phyloP scores from a whole-genome alignment of 2,888 invertebrate genomes.

The Eupithecia inturbata region DNA sequence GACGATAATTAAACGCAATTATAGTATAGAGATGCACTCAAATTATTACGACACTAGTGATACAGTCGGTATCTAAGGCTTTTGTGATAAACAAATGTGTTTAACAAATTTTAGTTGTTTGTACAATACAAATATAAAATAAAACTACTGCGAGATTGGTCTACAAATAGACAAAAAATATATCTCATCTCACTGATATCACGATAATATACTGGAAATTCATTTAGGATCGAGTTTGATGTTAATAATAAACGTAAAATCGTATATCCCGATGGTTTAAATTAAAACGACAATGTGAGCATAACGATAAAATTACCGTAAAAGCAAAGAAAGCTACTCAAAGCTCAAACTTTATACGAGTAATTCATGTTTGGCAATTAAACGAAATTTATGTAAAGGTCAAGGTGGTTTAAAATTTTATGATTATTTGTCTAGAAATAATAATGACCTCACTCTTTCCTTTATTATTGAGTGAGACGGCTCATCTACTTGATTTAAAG shows the following conservation, averaged over 20 bases:
- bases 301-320: constrained; percentile 14
- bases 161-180: neutral
- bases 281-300: neutral
- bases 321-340: constrained; percentile 11
- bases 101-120: neutral
- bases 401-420: constrained; percentile 29
- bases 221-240: neutral
- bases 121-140: neutral
- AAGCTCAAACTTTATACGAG: constrained; percentile 30
- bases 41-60: constrained; percentile 7
- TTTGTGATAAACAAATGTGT: constrained; percentile 3
- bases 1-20: constrained; percentile 26
- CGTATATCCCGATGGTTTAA: neutral
- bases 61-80: neutral
- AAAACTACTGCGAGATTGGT: neutral
- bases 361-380: constrained; percentile 35
- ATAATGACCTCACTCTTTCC: neutral
- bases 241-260: neutral
- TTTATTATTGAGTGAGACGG: neutral
- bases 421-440: constrained; percentile 25
- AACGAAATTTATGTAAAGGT: constrained; percentile 26
- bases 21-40: constrained; percentile 8
- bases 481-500: constrained; percentile 18
- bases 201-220: neutral
- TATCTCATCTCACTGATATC: neutral